Evolutionary conservation across 2,113 vertebrate species (phyloP), one percentile per base, ranked within the genome.

Genomic region (Plecturocebus donacophilus): DNA sequence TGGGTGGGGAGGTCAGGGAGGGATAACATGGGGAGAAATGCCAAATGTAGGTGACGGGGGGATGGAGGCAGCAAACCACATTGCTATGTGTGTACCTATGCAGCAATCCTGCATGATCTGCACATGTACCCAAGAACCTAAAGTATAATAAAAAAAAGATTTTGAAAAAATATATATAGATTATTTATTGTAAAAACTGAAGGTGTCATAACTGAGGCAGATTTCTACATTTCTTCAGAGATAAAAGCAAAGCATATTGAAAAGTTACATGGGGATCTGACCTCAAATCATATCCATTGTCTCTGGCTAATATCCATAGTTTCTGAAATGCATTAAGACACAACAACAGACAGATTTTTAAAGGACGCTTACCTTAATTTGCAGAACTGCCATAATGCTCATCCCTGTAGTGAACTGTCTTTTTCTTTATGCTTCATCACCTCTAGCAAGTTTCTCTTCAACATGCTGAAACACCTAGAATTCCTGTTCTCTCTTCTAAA

Each of bases 351-450:
- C 32, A 45, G 52, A 20, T 54, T 75, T 58, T 42, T 82, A 80
- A 75, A 83, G 83, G 20, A 19, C 56, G 32, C 98, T 97, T 97
- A 99, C 99, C 98, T 98, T 92, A 91, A 71, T 45, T 92, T 13
- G 11, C n/a, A 30, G 68, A 6, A 12, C 6, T 47, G 19, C 54
- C 68, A 80, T 35, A 40, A 58, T 40, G 17, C 11, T 42, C 91
- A 19, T 66, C 70, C 20, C 47, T 82, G 38, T n/a, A 1, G 13
- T 9, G 66, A 76, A 16, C 12, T 0, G 0, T 45, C 70, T 87
- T 56, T 68, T 56, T 76, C 82, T 58, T 89, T 89, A 35, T 11
- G 23, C 73, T 97, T 95, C 20, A 38, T 56, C 64, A 40, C 32
- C 23, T 47, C 80, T 87, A 27, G 42, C 90, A 42, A 70, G 61